Evolutionary conservation across 2,113 vertebrate species (phyloP).

Genomic region (Phylloscopus whistleri): DNA sequence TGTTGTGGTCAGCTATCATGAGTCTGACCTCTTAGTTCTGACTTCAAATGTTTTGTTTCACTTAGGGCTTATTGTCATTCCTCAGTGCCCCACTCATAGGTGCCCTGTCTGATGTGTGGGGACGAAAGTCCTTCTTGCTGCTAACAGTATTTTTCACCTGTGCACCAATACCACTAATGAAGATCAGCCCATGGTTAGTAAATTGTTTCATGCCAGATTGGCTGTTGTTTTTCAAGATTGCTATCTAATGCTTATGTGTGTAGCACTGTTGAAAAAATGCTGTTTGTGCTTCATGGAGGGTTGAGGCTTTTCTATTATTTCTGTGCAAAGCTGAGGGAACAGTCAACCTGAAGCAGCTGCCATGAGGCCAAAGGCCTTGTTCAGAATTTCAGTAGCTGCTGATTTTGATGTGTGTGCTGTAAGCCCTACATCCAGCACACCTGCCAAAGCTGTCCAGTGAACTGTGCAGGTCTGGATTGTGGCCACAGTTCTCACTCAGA

Average conservation of each 20-base stretch:
- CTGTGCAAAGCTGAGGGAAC: not conserved
- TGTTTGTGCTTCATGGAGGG: not conserved
- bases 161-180: conserved; percentile 88
- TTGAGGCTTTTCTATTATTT: not conserved
- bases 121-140: conserved; percentile 87
- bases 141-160: conserved; percentile 91
- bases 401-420: not conserved
- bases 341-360: not conserved
- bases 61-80: conserved; percentile 84
- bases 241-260: not conserved
- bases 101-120: conserved; percentile 89
- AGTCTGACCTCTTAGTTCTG: not conserved
- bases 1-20: rapidly evolving
- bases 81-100: conserved; percentile 88
- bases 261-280: not conserved
- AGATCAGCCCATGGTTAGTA: conserved; percentile 88
- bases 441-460: not conserved
- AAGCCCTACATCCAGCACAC: not conserved
- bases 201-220: not conserved
- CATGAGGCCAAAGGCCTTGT: not conserved
- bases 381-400: not conserved
- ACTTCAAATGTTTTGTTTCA: not conserved
- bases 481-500: not conserved
- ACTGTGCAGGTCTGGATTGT: not conserved
- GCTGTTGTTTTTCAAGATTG: not conserved